Evolutionary conservation across 2,113 vertebrate species (phyloP), one percentile per base, ranked within the genome.

Genomic region (Narcine bancroftii): DNA sequence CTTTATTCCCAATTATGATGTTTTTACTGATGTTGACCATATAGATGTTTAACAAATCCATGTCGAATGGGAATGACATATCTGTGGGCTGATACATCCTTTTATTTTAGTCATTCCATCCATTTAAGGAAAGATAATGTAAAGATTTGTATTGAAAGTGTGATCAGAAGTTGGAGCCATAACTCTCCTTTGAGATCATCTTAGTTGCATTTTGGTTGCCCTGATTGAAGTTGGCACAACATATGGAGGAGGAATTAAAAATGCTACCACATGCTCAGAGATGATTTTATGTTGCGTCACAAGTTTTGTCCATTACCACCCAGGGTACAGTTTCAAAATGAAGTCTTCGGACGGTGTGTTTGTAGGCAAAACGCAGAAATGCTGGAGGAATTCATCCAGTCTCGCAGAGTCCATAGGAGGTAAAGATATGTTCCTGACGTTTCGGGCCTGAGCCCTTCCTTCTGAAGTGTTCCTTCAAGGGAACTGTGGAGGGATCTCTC

Each of bases 211-310:
- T 36, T 85, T 56, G 53, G 15, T 60, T 87, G 47, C 33, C 2
- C 3, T 83, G 79, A 53, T n/a, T 83, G 53, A 60, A 36, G 3
- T 87, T 87, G 81, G 81, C 53, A 60, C 36, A 47, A 60, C 13
- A n/a, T 60, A 60, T 87, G 60, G 53, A 87, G 53, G 60, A 87
- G 53, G 53, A 33, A 87, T n/a, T 87, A 87, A 87, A 87, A 87
- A 60, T 87, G 53, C 36, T 87, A 63, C 81, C 81, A 87, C 53
- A 87, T 87, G 81, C 56, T 87, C 33, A 19, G 53, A 39, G 81
- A 36, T 56, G 4, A 60, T 87, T 87, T 36, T 87, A 87, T 56
- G 36, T 19, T 17, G 6, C 33, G 60, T 4, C 53, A 60, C 21
- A 36, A 13, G 17, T 63, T 87, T 87, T 36, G 53, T 69, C 19